Base-by-base conservation (phyloP, 2,113 vertebrate genomes). In the Salminus brasiliensis region DNA sequence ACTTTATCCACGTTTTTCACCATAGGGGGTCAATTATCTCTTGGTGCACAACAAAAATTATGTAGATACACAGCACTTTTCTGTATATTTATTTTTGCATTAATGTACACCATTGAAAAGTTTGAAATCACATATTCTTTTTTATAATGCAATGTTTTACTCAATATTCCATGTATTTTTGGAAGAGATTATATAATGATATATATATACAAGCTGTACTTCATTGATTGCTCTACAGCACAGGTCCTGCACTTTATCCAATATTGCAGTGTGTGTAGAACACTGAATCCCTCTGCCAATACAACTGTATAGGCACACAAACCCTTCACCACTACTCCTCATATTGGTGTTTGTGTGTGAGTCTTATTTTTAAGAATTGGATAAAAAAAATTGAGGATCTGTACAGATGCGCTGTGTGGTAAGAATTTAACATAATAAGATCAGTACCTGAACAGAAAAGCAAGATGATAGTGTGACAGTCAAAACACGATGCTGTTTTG, bases 281-380 rank as follows among this genome's bases (percentile, higher is more conserved):
- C 53, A 5, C 57, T 60, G 45, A 79, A 76, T 80, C 67, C 36
- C 25, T 79, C 59, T 32, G 53, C 36, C 66, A 25, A 47, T 79
- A 55, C 39, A 67, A 36, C 70, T 52, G 32, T 39, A 57, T 25
- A 39, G 47, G 63, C 77, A 32, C 43, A 41, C 52, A 59, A 18
- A 49, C 41, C 45, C 32, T 67, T 45, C 39, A 18, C 66, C 59
- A 43, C 41, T 49, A n/a, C 45, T 52, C 36, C 41, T 72, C 32
- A 60, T 63, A 68, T 65, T 65, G 34, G 52, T 65, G 25, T 30
- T 43, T 39, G 25, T 68, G 41, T 49, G 30, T 43, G 39, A 66
- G 67, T 34, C 25, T 6, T 10, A 13, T 67, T 78, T 78, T 30
- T 1, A 3, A 16, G 30, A 66, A 53, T 16, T 63, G 21, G 57